A percentile compares a stretch with the other conserved stretches of the same genome.
phyloP scores from a whole-genome alignment of 2,888 invertebrate species.

The Microplitis deprimator region DNA sequence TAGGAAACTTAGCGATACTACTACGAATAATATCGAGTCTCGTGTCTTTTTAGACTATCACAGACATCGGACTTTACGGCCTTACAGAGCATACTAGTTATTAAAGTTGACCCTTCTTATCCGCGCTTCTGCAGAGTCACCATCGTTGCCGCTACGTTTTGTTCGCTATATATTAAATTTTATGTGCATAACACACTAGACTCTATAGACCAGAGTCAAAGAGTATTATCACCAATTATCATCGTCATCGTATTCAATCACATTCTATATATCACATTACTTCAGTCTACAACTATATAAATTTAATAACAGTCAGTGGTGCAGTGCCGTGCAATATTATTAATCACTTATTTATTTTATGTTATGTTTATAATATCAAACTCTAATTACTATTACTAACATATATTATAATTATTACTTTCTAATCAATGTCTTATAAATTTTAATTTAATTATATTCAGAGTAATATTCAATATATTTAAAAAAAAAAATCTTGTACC shows the following conservation, averaged over 20 bases:
- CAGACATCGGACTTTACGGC: not conserved
- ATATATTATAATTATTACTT: no score
- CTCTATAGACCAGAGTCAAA: not conserved
- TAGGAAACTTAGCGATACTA: not conserved
- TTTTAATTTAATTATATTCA: no score
- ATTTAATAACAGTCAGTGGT: not conserved
- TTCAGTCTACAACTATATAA: not conserved
- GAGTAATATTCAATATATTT: no score
- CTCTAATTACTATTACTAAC: not conserved
- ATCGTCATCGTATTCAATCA: not conserved
- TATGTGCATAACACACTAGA: not conserved
- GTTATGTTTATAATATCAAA: not conserved
- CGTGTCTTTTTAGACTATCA: not conserved
- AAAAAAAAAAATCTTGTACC: no score
- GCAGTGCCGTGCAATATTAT: not conserved
- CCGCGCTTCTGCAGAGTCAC: conserved; percentile 9
- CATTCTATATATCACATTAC: not conserved
- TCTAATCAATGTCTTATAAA: no score
- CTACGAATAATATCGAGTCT: not conserved
- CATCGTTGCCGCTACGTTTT: not conserved
- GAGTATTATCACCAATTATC: not conserved
- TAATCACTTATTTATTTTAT: not conserved
- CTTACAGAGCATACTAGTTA: not conserved
- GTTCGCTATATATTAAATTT: not conserved
- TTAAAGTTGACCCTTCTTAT: not conserved